Evolutionary conservation across 1,140 invertebrate species (phyloP), one percentile per base, ranked within the genome.

Genomic region (Drosophila ercepeae): DNA sequence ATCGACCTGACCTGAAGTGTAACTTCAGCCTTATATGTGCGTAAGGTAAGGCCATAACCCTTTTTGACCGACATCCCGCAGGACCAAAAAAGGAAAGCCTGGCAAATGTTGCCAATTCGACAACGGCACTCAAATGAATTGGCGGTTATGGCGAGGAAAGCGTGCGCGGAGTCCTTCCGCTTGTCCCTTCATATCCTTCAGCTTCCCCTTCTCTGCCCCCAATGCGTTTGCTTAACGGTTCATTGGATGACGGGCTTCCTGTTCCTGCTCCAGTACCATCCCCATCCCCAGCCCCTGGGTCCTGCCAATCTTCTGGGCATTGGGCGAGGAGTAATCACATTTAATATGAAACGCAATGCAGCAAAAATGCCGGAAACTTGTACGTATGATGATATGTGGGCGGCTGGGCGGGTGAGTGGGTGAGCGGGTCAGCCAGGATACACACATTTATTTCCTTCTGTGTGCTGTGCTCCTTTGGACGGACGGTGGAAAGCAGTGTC

Each of bases 301-400:
- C 57, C 48, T 81, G 81, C 82, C 81, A 88, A 88, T 86, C 82
- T 82, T 88, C 64, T 84, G 81, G 69, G 81, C 64, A 88, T 86
- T 88, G 82, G 55, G 77, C 68, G 79, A 73, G 44, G 68, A 86
- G 82, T 86, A 86, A 86, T 86, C 82, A 86, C 82, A 86, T 86
- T 86, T 88, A 86, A 86, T 88, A 86, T 86, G 82, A 86, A 86
- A 86, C 82, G 82, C 81, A 86, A 63, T 86, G 81, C 81, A 86
- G 77, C 81, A 88, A 81, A 79, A 76, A 73, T 63, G 49, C 52
- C 61, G 70, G 60, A 74, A 74, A 74, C 69, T 73, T 73, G 52
- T 46, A 50, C 70, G 71, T 18, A 64, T 44, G 46, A 65, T 53
- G 59, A 64, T 65, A 58, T 21, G 55, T 52, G 49, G 27, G 27